Evolutionary conservation across 2,797 vertebrate genomes (phyloP), one percentile per base, ranked within the genome.

Genomic region (Spinus olivaceus): DNA sequence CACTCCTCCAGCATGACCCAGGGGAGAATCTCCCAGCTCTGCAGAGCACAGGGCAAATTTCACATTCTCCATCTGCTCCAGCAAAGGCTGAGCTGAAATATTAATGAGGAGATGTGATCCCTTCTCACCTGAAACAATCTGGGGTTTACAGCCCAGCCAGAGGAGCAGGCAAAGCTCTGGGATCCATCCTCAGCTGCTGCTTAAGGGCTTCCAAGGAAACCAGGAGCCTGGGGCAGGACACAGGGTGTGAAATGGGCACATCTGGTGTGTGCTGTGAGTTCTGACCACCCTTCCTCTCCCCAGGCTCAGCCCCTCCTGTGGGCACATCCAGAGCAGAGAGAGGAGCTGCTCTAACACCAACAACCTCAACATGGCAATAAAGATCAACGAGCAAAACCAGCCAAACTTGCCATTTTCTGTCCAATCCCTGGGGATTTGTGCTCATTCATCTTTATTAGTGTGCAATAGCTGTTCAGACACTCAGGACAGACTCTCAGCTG

Each of bases 391-490:
- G 86, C 57, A 80, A 81, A 94, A 97, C 83, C 92, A 94, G 86
- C 57, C 77, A 81, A 92, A 95, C 82, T 95, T 87, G 95, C 79
- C 94, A 89, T 94, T 95, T 93, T 51, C 56, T 30, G 73, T 33
- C 74, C 70, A 73, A 91, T 79, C 94, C 37, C 0, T 8, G 63
- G 91, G 89, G 87, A 96, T 97, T 95, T 92, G 86, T 70, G n/a
- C 86, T 76, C 94, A 93, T 95, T 94, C 94, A 95, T 95, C 91
- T 96, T 95, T 92, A 96, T 95, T 92, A 94, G 86, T 63, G 70
- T 41, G 82, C 17, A 94, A 88, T 76, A 95, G 92, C 89, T 92
- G 92, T 94, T 95, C n/a, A 91, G 93, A 93, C 72, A 59, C 63
- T 49, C 61, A 95, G 94, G 93, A 88, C 89, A 94, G 94, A 95